phyloP scores from a whole-genome alignment of 2,888 invertebrate species.

The Andricus quercusramuli region DNA sequence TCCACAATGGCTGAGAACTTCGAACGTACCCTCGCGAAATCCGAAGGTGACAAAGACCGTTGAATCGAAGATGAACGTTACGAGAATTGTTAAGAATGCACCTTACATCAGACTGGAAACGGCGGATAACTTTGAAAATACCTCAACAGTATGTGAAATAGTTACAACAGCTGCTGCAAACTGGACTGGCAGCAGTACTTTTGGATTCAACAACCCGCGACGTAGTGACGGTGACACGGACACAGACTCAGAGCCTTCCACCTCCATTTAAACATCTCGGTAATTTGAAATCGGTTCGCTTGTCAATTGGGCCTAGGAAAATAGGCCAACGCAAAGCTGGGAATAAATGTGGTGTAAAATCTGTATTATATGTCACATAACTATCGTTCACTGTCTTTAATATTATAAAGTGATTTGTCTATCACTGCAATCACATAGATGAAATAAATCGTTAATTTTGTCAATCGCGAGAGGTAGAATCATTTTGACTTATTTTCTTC shows the following conservation, averaged over 20 bases:
- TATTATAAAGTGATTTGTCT: conserved; percentile 21
- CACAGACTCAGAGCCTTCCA: conserved; percentile 73
- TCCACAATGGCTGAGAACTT: conserved; percentile 42
- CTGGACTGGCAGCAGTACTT: conserved; percentile 34
- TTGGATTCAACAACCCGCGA: background rate
- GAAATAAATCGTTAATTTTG: conserved; percentile 33
- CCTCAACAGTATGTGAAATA: conserved; percentile 46
- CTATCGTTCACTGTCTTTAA: conserved; percentile 23
- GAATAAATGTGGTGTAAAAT: conserved; percentile 26
- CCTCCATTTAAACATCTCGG: conserved; percentile 66
- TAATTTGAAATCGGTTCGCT: conserved; percentile 4
- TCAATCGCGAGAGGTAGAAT: conserved; percentile 13
- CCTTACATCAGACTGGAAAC: conserved; percentile 51
- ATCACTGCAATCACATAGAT: conserved; percentile 5
- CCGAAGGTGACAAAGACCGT: conserved; percentile 1
- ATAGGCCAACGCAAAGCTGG: conserved; percentile 7
- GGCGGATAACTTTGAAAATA: conserved; percentile 45
- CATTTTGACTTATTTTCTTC: background rate
- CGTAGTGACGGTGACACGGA: conserved; percentile 60
- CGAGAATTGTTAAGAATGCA: conserved; percentile 54
- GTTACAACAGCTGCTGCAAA: conserved; percentile 48
- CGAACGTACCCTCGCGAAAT: conserved; percentile 39
- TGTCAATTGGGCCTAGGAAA: conserved; percentile 24
- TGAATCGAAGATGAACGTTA: background rate
- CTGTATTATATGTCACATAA: conserved; percentile 39